phyloP scores from a whole-genome alignment of 2,797 vertebrate genomes.

The Poeciliopsis gracilis region DNA sequence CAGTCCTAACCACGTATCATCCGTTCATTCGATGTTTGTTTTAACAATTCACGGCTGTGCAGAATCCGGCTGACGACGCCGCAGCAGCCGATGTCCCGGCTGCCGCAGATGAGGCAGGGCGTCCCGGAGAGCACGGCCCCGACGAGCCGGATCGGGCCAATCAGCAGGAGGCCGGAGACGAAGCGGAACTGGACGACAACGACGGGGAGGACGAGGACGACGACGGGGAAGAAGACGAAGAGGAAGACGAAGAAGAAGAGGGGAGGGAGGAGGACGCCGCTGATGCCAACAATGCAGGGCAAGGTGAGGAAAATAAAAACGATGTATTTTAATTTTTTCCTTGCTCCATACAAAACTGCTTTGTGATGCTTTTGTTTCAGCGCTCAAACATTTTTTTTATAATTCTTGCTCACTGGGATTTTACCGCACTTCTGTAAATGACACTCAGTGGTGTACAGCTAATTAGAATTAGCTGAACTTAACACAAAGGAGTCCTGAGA shows the following conservation, averaged over 20 bases:
- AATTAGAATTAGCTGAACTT: not conserved
- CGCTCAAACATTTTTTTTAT: not conserved
- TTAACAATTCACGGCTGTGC: not conserved
- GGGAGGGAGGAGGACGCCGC: conserved; percentile 86
- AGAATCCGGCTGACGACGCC: conserved; percentile 80
- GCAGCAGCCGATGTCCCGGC: conserved; percentile 87
- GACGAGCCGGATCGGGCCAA: conserved; percentile 36
- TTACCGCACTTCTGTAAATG: not conserved
- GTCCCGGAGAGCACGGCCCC: conserved; percentile 35
- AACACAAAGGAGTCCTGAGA: not conserved
- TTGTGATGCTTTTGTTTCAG: not conserved
- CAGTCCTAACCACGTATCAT: not conserved
- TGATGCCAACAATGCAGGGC: conserved; percentile 89
- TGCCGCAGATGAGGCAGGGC: conserved; percentile 61
- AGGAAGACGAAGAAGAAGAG: conserved; percentile 89
- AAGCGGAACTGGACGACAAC: conserved; percentile 87
- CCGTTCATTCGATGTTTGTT: not conserved
- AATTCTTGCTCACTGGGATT: not conserved
- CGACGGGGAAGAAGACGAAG: conserved; percentile 87
- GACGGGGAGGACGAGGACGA: conserved; percentile 89
- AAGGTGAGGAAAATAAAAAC: conserved; percentile 63
- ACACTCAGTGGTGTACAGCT: not conserved
- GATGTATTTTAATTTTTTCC: not conserved
- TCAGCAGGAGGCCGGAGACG: conserved; percentile 65
- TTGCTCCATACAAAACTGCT: not conserved